Conservation (phyloP, 2,888 invertebrate genomes). For the Troglohyphantes excavatus region DNA sequence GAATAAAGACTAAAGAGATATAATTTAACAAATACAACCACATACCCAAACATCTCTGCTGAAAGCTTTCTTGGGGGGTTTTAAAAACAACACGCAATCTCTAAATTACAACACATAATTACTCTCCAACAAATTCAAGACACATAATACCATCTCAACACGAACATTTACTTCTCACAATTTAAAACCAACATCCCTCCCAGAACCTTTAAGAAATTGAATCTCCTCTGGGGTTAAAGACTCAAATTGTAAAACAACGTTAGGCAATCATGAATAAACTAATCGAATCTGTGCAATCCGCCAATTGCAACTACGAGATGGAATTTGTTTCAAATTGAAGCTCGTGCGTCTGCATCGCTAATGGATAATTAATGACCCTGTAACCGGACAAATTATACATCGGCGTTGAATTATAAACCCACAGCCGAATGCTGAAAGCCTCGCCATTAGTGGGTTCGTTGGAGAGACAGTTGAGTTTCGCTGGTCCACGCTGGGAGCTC, state of each 20-base stretch:
- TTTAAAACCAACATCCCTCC: too few species aligned
- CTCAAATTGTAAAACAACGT: slow-evolving; percentile 11
- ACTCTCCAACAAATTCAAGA: too few species aligned
- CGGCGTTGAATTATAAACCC: slow-evolving; percentile 41
- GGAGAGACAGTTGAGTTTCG: background rate
- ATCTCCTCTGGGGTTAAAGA: background rate
- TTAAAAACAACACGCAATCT: too few species aligned
- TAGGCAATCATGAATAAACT: slow-evolving; percentile 14
- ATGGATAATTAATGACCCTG: slow-evolving; percentile 54
- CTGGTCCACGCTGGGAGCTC: background rate
- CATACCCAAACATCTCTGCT: too few species aligned
- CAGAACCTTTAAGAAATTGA: too few species aligned
- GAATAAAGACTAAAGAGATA: too few species aligned
- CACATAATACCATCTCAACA: too few species aligned
- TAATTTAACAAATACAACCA: too few species aligned
- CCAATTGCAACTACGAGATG: background rate
- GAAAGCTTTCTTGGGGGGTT: too few species aligned
- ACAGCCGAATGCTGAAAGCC: background rate
- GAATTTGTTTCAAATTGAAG: slow-evolving; percentile 3
- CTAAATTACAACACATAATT: too few species aligned
- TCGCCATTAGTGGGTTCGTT: slow-evolving; percentile 11
- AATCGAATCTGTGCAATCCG: slow-evolving; percentile 13
- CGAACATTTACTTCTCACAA: too few species aligned
- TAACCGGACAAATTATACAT: slow-evolving; percentile 34
- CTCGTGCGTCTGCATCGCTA: slow-evolving; percentile 27